phyloP scores from a whole-genome alignment of 2,888 invertebrate genomes.

The Lasioglossum marginatum region DNA sequence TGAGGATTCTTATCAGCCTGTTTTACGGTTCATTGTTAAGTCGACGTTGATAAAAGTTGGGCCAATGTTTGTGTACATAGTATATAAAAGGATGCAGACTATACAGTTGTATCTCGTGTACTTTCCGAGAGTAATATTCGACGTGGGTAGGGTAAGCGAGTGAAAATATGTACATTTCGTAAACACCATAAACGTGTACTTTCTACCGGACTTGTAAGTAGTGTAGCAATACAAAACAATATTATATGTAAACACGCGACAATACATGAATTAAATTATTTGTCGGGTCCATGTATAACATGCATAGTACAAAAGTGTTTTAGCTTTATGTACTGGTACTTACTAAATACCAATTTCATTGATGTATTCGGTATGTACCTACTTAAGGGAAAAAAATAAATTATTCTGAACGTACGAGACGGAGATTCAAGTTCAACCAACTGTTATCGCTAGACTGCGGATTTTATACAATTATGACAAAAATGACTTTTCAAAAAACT shows the following conservation, averaged over 20 bases:
- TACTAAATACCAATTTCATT: conserved; percentile 57
- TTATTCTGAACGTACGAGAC: conserved; percentile 66
- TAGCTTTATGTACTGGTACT: conserved; percentile 80
- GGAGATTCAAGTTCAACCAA: conserved; percentile 11
- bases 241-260: conserved; percentile 56
- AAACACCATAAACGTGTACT: conserved; percentile 64
- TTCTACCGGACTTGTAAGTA: conserved; percentile 76
- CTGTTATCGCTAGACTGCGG: neutral
- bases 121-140: conserved; percentile 48
- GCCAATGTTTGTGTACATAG: conserved; percentile 58
- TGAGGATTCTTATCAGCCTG: conserved; percentile 13
- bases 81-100: conserved; percentile 40
- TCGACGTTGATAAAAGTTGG: conserved; percentile 5
- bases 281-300: conserved; percentile 77
- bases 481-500: neutral
- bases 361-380: conserved; percentile 72
- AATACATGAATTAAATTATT: conserved; percentile 79
- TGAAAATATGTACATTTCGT: conserved; percentile 81
- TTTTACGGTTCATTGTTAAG: conserved; percentile 20
- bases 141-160: conserved; percentile 75
- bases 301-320: conserved; percentile 82
- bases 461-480: neutral
- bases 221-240: conserved; percentile 71
- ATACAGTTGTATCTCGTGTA: conserved; percentile 40
- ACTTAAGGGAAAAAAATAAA: conserved; percentile 72